Percentiles rank a stretch among this genome's conserved stretches.
phyloP scores from a whole-genome alignment of 1,140 invertebrate species.

The Diorhabda elongata region DNA sequence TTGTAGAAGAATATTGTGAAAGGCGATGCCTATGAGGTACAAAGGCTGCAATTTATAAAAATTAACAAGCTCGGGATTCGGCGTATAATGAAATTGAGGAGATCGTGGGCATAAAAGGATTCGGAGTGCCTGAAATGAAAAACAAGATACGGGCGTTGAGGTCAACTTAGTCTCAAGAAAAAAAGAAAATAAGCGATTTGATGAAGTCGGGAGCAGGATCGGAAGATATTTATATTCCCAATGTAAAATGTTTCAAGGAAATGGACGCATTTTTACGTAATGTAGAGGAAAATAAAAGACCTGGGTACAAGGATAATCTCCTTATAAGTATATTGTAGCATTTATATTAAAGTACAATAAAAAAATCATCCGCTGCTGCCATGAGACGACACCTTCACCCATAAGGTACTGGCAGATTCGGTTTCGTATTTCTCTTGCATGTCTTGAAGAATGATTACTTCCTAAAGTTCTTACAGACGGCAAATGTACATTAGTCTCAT shows the following conservation, averaged over 20 bases:
- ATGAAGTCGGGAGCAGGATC: not conserved
- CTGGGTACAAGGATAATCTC: not conserved
- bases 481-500: no score
- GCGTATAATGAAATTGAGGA: no score
- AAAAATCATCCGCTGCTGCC: conserved; percentile 2
- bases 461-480: no score
- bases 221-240: conserved; percentile 24
- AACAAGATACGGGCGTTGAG: no score
- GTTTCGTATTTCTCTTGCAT: conserved; percentile 7
- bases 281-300: conserved; percentile 4
- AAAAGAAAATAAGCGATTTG: conserved; percentile 36
- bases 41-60: no score
- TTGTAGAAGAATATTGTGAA: no score
- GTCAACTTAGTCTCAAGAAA: conserved; percentile 14
- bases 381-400: conserved; percentile 10
- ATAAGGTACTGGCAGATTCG: conserved; percentile 5
- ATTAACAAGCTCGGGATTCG: no score
- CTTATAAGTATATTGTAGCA: conserved; percentile 3
- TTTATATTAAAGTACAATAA: conserved; percentile 1
- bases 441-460: conserved; percentile 9
- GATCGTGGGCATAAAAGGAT: no score
- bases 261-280: conserved; percentile 12
- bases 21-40: no score
- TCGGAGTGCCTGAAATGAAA: no score
- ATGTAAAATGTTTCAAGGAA: conserved; percentile 24